Evolutionary conservation across 2,113 vertebrate genomes (phyloP).

Genomic region (Pseudorectes ferrugineus): DNA sequence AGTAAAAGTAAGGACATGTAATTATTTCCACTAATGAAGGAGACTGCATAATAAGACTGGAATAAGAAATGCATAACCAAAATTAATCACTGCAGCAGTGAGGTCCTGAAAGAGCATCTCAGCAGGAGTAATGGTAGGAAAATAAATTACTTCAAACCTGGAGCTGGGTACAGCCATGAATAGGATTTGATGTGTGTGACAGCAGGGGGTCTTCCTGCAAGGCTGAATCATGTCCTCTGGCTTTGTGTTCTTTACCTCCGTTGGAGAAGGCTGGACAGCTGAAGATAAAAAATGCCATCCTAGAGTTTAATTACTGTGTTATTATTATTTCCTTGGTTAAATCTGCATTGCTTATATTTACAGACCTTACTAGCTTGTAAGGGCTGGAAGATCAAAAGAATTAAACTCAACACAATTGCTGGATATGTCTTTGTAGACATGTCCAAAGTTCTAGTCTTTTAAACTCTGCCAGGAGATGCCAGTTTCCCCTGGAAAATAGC

Average conservation of each 20-base stretch:
- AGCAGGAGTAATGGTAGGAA: neutral
- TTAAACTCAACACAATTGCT: neutral
- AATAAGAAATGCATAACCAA: neutral
- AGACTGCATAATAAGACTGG: neutral
- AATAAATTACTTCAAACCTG: neutral
- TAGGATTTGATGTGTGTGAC: neutral
- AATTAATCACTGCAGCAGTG: neutral
- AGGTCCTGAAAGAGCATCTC: neutral
- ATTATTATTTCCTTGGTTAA: conserved; percentile 1
- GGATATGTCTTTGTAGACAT: neutral
- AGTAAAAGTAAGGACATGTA: neutral
- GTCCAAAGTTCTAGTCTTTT: neutral
- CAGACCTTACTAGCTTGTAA: neutral
- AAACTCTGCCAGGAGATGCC: neutral
- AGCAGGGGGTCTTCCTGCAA: neutral
- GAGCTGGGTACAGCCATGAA: neutral
- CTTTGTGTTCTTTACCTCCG: neutral
- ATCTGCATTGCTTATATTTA: neutral
- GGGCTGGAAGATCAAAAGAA: neutral
- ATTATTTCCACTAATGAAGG: neutral
- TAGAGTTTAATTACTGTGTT: neutral
- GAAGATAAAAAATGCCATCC: neutral
- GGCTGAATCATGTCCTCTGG: neutral
- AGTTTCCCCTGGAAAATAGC: neutral
- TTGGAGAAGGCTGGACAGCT: neutral